Base-by-base conservation (phyloP, 1,140 invertebrate genomes). In the Heliconius nattereri region DNA sequence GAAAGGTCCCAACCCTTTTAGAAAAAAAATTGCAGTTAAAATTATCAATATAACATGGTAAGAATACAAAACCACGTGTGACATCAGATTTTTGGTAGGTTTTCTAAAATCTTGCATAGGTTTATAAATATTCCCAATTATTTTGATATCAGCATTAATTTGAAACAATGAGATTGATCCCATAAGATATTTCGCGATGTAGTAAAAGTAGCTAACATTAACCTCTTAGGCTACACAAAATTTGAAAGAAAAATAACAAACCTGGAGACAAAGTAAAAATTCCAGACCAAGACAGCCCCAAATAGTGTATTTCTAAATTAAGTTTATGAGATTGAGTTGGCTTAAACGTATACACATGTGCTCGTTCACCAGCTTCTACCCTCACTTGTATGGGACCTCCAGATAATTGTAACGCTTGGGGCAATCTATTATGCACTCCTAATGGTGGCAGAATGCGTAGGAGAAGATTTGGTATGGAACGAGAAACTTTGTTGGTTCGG, bases 381-480 rank as follows among this genome's bases (percentile, higher is more conserved):
- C 96, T 95, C 71, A 96, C 93, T 71, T 95, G 92, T 79, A 96
- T 95, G 71, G 94, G 91, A 3, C 72, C 79, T 37, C 81, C 85
- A 23, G 95, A 93, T 9, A 97, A 89, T 83, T 96, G 95, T 11
- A 97, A 86, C 2, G 96, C 95, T 84, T 97, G 96, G 2, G 97
- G 97, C 40, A 98, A 94, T 71, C 96, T 96, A 89, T 98, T 98
- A 89, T 97, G 96, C 8, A 98, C 94, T 20, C 96, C 94, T 32
- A 98, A 92, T 0, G 97, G 97, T 2, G 97, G 97, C 78, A 97
- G 86, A 9, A 98, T 94, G 52, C 95, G 95, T 40, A 98, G 95
- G 6, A 96, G 92, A 85, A 97, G 97, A 87, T 98, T 97, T 0
- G 97, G 97, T 20, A 97, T 94, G 8, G 94, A 91, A 23, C 95